Base-by-base conservation (phyloP, 2,888 invertebrate genomes). In the Polylopha cassiicola region DNA sequence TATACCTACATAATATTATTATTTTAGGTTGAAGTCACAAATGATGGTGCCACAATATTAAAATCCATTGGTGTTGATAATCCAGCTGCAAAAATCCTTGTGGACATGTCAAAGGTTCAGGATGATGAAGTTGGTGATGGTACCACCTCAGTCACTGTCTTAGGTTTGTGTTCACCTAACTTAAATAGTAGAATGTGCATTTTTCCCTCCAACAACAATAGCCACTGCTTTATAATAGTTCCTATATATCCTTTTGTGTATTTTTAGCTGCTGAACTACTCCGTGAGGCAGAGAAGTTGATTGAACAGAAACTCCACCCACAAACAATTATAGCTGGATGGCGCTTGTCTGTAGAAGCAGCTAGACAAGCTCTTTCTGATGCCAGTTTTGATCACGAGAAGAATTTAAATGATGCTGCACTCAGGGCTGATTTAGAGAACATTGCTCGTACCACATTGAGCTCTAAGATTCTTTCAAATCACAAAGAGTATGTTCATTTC, bases 81-180 rank as follows among this genome's bases (percentile, higher is more conserved):
- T 79, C 98, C 99, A 11, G 99, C 99, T 16, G 99, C 99, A 0
- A 99, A 99, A 84, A 95, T 99, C 61, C 87, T 99, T 31, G 98
- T 99, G n/a, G 97, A 99, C 55, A 98, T 99, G 91, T 95, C 99
- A 7, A 94, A 95, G 78, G 97, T 97, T 2, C 99, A 99, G 73
- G 99, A 99, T 84, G 97, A 97, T 70, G 99, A 99, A 88, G 99
- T 99, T 43, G 99, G 99, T 26, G 99, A 99, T 89, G 99, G 99
- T 7, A 99, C 99, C n/a, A 99, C 99, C 22, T 99, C 99, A 0
- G 99, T 99, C 0, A 97, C 98, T 36, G 99, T 98, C 23, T 80
- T 92, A 48, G 92, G 92, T 92, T 73, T 52, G 69, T 58, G 31
- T 26, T 18, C 36, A 14, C 7, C 14, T 11, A n/a, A n/a, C n/a